Evolutionary conservation across 2,888 invertebrate genomes (phyloP).

Genomic region (Lasioglossum calceatum): DNA sequence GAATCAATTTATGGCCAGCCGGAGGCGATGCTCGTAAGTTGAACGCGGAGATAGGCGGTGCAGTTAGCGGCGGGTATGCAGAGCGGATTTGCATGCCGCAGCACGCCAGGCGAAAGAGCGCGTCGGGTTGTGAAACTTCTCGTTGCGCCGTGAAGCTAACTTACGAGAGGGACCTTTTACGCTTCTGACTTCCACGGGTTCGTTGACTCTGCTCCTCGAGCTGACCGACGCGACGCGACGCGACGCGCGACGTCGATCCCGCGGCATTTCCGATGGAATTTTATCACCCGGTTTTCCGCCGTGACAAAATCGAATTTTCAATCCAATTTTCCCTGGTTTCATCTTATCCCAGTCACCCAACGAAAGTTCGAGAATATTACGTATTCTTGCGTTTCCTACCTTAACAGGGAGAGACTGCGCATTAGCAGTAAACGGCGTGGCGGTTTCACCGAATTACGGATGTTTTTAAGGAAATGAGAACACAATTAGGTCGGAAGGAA

Average conservation of each 20-base stretch:
- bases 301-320: background rate
- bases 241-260: background rate
- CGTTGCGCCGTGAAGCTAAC: slow-evolving; percentile 49
- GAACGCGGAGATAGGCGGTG: slow-evolving; percentile 57
- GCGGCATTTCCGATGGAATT: slow-evolving; percentile 16
- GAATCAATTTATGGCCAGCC: slow-evolving; percentile 69
- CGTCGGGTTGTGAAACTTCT: slow-evolving; percentile 58
- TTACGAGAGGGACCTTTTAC: slow-evolving; percentile 53
- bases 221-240: background rate
- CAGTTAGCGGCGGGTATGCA: slow-evolving; percentile 52
- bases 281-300: background rate
- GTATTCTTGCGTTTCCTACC: background rate
- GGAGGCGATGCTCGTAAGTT: slow-evolving; percentile 67
- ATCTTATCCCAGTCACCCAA: background rate
- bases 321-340: background rate
- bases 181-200: slow-evolving; percentile 50
- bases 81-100: slow-evolving; percentile 68
- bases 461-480: background rate
- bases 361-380: background rate
- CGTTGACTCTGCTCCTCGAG: slow-evolving; percentile 48
- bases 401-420: background rate
- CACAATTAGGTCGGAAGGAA: background rate
- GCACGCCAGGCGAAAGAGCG: slow-evolving; percentile 62
- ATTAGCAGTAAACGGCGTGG: background rate
- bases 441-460: background rate